Percentiles rank a stretch among this genome's conserved stretches.
These are phyloP conservation scores for Rallus limicola DNA, from an alignment of 2,113 vertebrate species.

Conservation along the genomic window DNA sequence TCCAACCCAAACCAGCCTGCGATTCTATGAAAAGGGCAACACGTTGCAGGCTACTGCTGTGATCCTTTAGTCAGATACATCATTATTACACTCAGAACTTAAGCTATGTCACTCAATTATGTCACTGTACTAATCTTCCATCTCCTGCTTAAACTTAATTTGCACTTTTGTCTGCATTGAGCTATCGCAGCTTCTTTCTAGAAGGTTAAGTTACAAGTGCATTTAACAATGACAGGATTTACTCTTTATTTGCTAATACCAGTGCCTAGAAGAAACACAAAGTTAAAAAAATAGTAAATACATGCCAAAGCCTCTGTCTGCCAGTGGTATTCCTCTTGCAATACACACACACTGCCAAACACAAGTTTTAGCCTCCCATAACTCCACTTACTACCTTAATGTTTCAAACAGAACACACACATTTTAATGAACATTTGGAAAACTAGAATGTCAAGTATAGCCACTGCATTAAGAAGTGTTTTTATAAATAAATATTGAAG, in stretches of 20 bases:
- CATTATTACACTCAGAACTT: neutral
- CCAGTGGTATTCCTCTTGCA: neutral
- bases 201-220: neutral
- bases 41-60: neutral
- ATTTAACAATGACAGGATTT: neutral
- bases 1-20: no score
- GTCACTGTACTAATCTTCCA: neutral
- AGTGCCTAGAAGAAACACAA: neutral
- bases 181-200: neutral
- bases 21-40: neutral
- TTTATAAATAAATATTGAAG: slow-evolving; percentile 36
- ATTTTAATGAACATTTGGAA: neutral
- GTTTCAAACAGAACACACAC: neutral
- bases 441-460: neutral
- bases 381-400: neutral
- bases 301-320: neutral
- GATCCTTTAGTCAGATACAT: neutral
- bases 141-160: neutral
- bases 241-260: neutral
- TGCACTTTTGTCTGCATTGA: neutral
- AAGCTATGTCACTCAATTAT: no score
- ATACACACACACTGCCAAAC: neutral
- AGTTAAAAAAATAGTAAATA: neutral
- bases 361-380: neutral
- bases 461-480: neutral